Percentiles rank a stretch among this genome's conserved stretches.
Evolutionary conservation across 2,888 invertebrate genomes (phyloP).

Genomic region (Margaritifera margaritifera): DNA sequence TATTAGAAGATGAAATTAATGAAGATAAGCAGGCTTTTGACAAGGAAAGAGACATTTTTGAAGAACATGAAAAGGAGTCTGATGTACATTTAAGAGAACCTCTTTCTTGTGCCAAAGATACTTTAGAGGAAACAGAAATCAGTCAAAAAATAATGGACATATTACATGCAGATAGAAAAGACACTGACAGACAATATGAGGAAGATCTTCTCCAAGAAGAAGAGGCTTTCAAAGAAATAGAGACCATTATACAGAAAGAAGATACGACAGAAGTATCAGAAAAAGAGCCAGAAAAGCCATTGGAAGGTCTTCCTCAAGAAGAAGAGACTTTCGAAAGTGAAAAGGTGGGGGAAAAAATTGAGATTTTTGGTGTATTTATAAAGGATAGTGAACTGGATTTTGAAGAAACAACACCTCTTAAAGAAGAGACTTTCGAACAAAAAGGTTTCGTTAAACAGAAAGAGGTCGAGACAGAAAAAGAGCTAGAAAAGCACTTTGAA

Average conservation of each 20-base stretch:
- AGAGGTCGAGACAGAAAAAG: slow-evolving; percentile 5
- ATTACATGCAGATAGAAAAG: neutral
- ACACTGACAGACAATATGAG: slow-evolving; percentile 1
- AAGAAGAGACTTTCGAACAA: slow-evolving; percentile 4
- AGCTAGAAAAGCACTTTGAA: neutral
- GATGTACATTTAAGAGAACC: too few species aligned
- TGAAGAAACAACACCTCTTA: slow-evolving; percentile 4
- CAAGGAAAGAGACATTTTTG: too few species aligned
- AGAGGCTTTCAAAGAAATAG: slow-evolving; percentile 15
- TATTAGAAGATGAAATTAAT: too few species aligned
- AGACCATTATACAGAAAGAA: slow-evolving; percentile 9
- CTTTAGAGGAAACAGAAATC: slow-evolving; percentile 4
- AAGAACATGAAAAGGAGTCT: too few species aligned
- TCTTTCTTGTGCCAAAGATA: neutral
- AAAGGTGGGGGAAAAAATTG: neutral
- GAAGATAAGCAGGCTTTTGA: too few species aligned
- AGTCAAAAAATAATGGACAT: neutral
- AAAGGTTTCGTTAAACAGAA: slow-evolving; percentile 12
- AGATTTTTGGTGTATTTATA: neutral
- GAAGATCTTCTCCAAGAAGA: slow-evolving; percentile 9
- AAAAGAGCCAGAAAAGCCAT: neutral
- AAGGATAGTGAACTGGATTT: slow-evolving; percentile 2
- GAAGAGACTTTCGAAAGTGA: slow-evolving; percentile 1
- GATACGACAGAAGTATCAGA: slow-evolving; percentile 14
- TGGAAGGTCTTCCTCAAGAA: neutral